These are phyloP conservation scores for Linepithema humile DNA, from an alignment of 1,140 invertebrate species.

Conservation along the genomic window DNA sequence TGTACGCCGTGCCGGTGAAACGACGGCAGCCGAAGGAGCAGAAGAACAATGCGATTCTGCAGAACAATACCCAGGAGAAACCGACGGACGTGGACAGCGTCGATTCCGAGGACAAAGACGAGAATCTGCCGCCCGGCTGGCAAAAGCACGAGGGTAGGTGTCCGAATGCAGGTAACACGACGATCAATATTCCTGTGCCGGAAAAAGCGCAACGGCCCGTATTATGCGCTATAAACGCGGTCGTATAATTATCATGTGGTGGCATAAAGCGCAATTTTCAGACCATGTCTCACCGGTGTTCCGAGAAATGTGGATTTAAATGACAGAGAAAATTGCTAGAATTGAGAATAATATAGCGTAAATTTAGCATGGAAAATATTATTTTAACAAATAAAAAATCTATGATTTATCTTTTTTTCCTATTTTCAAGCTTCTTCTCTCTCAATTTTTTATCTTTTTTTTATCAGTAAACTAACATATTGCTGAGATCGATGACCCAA, in stretches of 20 bases:
- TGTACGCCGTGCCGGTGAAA: slow-evolving; percentile 91
- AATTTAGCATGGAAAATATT: not conserved
- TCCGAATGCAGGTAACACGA: not conserved
- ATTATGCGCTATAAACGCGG: not conserved
- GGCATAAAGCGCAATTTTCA: not conserved
- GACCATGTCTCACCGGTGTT: not conserved
- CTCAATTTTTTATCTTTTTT: not conserved
- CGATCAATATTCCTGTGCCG: not conserved
- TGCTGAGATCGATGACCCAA: not conserved
- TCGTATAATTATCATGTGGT: not conserved
- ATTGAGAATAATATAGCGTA: not conserved
- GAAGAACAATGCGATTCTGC: slow-evolving; percentile 78
- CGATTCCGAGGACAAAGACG: slow-evolving; percentile 83
- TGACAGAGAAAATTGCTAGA: not conserved
- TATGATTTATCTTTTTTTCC: not conserved
- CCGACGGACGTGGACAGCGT: slow-evolving; percentile 83
- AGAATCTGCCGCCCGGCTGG: slow-evolving; percentile 93
- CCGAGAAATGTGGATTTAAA: not conserved
- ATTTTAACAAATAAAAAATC: not conserved
- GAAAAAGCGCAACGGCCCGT: not conserved
- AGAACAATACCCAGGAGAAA: slow-evolving; percentile 82
- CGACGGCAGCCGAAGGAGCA: slow-evolving; percentile 85
- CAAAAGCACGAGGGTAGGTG: slow-evolving; percentile 95
- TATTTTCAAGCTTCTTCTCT: not conserved
- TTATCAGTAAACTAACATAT: not conserved